A percentile compares a stretch with the other conserved stretches of the same genome.
Evolutionary conservation across 2,797 vertebrate genomes (phyloP).

Genomic region (Sebastes minor): DNA sequence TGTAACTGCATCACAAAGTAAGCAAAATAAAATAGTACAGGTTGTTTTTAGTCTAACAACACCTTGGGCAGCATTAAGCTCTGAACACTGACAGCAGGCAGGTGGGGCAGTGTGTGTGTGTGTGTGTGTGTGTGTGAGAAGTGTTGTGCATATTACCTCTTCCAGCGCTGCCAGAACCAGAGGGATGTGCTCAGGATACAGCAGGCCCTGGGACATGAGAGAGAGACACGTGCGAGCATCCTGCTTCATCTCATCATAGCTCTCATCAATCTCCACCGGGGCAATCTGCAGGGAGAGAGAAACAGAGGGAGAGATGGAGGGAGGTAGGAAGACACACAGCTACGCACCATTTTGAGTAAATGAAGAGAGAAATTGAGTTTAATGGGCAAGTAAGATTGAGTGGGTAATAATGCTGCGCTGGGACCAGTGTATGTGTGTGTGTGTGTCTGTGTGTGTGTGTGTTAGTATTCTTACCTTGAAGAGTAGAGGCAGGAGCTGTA

Average conservation of each 20-base stretch:
- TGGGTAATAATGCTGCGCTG: conserved; percentile 76
- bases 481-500: conserved; percentile 93
- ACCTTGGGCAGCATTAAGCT: conserved; percentile 42
- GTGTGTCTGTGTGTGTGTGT: neutral
- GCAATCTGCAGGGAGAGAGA: conserved; percentile 87
- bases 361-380: conserved; percentile 84
- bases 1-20: conserved; percentile 9
- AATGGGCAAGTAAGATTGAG: conserved; percentile 81
- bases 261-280: conserved; percentile 97
- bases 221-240: conserved; percentile 97
- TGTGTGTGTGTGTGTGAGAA: neutral
- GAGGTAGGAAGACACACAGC: conserved; percentile 63
- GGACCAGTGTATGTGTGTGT: conserved; percentile 51
- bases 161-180: conserved; percentile 92
- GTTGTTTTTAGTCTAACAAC: conserved; percentile 50
- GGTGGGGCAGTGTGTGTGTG: conserved; percentile 29
- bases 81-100: conserved; percentile 49
- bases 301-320: conserved; percentile 36
- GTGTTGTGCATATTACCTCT: conserved; percentile 80
- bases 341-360: conserved; percentile 77
- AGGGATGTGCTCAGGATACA: conserved; percentile 96
- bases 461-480: conserved; percentile 88
- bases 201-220: conserved; percentile 97
- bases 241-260: conserved; percentile 98
- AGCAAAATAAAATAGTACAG: conserved; percentile 45